Base-by-base conservation (phyloP, 2,797 vertebrate species). In the Calcarius lapponicus region DNA sequence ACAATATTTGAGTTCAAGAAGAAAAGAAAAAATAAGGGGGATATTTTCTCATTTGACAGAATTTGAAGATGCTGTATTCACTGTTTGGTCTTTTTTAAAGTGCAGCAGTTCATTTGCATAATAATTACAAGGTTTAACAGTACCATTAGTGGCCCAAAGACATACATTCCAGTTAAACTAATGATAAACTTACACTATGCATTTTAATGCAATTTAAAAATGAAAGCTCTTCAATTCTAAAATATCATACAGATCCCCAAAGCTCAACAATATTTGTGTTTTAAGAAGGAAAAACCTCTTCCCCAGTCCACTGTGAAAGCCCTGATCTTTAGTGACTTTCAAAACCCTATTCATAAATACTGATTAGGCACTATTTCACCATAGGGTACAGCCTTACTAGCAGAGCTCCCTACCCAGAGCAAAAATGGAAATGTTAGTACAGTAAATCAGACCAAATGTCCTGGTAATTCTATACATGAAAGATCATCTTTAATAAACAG, bases 321-420 rank as follows among this genome's bases (percentile, higher is more conserved):
- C 78, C 58, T 95, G 83, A 78, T 97, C 96, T 97, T 97, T 92
- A 94, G 97, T 86, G 95, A 94, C 91, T 97, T 97, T 90, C 94
- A 97, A 98, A 97, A 93, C 93, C 86, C 94, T 97, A 78, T 96
- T 97, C 97, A 97, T 98, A 98, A 97, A 97, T 97, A 97, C 96
- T 97, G 95, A 97, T 98, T 93, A 97, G 90, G 80, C 90, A 87
- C 93, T 97, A 95, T 97, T 97, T 97, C 96, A 97, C 94, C 70
- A 71, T 60, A 92, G 80, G 66, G 86, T 94, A 81, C 66, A 92
- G 54, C 54, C 22, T 81, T 93, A 72, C 72, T 61, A 93, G 73
- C 93, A 96, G 50, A 96, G 56, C 51, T 97, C 60, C 72, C 64
- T 92, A 90, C 32, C 92, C 67, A 73, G 72, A 86, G 78, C 34